These are phyloP conservation scores for Microctonus brassicae DNA, from an alignment of 2,888 invertebrate genomes.

Conservation along the genomic window DNA sequence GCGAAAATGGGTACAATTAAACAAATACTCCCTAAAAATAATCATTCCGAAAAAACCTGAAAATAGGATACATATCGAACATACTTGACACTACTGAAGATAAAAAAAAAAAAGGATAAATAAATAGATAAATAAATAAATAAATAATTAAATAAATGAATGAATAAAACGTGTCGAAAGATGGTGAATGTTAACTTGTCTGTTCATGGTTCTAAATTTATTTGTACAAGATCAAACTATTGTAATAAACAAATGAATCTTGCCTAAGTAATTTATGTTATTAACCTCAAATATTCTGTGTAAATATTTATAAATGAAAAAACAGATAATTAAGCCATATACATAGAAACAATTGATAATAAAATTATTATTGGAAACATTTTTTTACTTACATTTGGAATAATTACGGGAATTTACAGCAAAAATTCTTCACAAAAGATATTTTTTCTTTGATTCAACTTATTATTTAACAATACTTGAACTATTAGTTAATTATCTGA, in stretches of 20 bases:
- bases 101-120: constrained; percentile 23
- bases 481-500: too few relatives aligned
- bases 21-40: constrained; percentile 53
- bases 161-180: constrained; percentile 42
- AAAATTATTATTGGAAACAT: too few relatives aligned
- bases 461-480: too few relatives aligned
- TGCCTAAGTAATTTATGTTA: constrained; percentile 32
- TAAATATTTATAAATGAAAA: not conserved
- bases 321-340: not conserved
- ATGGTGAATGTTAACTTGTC: constrained; percentile 62
- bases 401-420: too few relatives aligned
- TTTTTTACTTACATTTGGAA: too few relatives aligned
- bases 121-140: too few relatives aligned
- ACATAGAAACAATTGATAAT: too few relatives aligned
- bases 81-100: constrained; percentile 17
- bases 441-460: too few relatives aligned
- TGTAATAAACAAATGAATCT: constrained; percentile 68
- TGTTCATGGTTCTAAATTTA: constrained; percentile 65
- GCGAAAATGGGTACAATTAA: constrained; percentile 58
- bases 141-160: too few relatives aligned
- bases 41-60: constrained; percentile 58
- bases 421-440: too few relatives aligned
- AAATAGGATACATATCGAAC: constrained; percentile 61
- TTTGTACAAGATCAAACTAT: constrained; percentile 68
- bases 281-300: not conserved